Conservation (phyloP, 2,113 vertebrate species). For the Gavia stellata region DNA sequence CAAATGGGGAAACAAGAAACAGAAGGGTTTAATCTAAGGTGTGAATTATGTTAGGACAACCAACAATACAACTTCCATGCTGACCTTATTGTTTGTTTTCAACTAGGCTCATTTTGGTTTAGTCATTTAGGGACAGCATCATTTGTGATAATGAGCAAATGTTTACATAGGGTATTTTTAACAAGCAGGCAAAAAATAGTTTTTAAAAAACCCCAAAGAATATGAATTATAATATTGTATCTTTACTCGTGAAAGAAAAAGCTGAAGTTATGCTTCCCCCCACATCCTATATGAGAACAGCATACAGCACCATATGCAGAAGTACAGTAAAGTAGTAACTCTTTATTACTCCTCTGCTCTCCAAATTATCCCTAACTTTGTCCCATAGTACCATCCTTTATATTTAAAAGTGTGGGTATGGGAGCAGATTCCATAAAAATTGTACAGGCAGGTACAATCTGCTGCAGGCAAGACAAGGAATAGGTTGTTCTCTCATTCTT, state of each 20-base stretch:
- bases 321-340: neutral
- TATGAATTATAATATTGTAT: neutral
- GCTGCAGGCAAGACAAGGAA: neutral
- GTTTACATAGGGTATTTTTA: neutral
- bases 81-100: neutral
- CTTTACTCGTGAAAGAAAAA: neutral
- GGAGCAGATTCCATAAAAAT: neutral
- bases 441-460: neutral
- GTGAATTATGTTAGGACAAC: neutral
- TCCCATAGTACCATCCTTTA: neutral
- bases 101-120: neutral
- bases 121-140: neutral
- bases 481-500: neutral
- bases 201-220: fast-evolving
- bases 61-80: neutral
- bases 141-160: neutral
- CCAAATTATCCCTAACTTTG: neutral
- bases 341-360: neutral
- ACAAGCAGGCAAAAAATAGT: neutral
- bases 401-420: neutral
- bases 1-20: neutral
- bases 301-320: neutral
- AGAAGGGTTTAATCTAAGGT: neutral
- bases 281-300: neutral
- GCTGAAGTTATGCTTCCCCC: neutral